Conservation (phyloP, 2,888 invertebrate genomes). For the Amiota minor region DNA sequence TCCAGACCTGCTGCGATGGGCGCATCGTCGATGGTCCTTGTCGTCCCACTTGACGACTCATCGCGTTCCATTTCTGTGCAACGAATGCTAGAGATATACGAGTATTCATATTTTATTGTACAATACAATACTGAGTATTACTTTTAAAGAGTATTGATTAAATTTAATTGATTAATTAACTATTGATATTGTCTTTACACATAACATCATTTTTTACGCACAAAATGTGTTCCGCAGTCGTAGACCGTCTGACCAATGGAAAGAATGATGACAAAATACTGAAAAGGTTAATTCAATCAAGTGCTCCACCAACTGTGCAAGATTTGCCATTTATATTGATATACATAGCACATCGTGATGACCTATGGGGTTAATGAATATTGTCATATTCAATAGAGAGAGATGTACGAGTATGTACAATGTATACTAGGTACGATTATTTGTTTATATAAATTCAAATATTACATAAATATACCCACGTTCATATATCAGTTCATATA, state of each 20-base stretch:
- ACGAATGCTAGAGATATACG: background rate
- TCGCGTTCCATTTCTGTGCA: conserved; percentile 62
- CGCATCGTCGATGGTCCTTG: conserved; percentile 56
- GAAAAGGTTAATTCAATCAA: conserved; percentile 66
- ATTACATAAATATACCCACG: too few relatives aligned
- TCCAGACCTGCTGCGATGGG: conserved; percentile 62
- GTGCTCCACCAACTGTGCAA: conserved; percentile 36
- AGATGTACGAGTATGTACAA: background rate
- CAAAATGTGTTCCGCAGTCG: background rate
- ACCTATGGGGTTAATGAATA: conserved; percentile 60
- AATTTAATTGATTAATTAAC: conserved; percentile 40
- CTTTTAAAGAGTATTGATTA: conserved; percentile 40
- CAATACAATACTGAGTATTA: conserved; percentile 6
- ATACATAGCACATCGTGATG: conserved; percentile 37
- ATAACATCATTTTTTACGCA: conserved; percentile 39
- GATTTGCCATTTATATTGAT: conserved; percentile 45
- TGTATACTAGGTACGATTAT: background rate
- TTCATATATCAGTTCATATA: too few relatives aligned
- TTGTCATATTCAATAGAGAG: conserved; percentile 22
- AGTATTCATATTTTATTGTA: conserved; percentile 23
- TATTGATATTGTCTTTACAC: background rate
- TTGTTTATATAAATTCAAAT: background rate
- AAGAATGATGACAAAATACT: conserved; percentile 33
- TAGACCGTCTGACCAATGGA: background rate
- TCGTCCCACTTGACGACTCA: conserved; percentile 56